phyloP scores from a whole-genome alignment of 2,113 vertebrate species.

The Marcusenius ussheri region DNA sequence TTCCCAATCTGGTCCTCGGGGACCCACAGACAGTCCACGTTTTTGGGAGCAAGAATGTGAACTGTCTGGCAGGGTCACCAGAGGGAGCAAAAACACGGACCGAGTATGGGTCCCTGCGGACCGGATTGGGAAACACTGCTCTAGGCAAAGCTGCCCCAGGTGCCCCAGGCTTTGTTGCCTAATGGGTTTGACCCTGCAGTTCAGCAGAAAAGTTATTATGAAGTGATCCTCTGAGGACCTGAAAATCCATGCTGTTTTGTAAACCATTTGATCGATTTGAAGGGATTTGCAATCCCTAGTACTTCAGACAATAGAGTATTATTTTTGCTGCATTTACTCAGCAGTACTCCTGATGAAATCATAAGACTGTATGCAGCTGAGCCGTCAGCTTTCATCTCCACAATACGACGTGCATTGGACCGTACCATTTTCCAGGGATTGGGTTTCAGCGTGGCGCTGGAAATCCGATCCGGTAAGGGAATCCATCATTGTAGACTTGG shows the following conservation, averaged over 20 bases:
- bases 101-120: neutral
- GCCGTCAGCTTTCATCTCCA: neutral
- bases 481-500: neutral
- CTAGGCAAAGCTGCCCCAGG: neutral
- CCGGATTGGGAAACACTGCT: neutral
- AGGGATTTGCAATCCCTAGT: neutral
- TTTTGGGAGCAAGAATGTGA: too few species aligned
- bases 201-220: neutral
- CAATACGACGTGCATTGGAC: neutral
- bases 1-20: neutral
- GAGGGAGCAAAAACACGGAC: neutral
- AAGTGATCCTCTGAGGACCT: neutral
- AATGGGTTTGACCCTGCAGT: neutral
- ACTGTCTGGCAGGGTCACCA: too few species aligned
- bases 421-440: conserved; percentile 20
- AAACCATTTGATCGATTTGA: neutral
- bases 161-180: neutral
- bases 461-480: conserved; percentile 36
- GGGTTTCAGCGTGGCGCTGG: conserved; percentile 5
- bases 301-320: neutral
- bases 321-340: neutral
- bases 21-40: too few species aligned
- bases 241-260: neutral
- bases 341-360: neutral
- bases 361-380: neutral